These are phyloP conservation scores for Sinella curviseta DNA, from an alignment of 1,140 invertebrate species.

Conservation along the genomic window DNA sequence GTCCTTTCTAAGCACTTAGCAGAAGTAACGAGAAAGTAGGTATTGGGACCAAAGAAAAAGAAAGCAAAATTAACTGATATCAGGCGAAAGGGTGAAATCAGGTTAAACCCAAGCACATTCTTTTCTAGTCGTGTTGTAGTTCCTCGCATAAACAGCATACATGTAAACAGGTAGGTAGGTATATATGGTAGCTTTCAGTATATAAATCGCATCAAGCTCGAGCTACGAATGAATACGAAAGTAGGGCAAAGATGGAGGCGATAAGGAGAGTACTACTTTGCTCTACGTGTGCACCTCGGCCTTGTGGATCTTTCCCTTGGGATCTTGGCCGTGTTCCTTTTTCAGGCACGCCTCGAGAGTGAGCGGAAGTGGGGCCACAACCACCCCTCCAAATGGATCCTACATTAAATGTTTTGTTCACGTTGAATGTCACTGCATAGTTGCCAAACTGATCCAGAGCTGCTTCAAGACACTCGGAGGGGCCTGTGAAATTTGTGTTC, in stretches of 20 bases:
- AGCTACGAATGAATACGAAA: not conserved
- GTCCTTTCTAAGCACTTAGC: no score
- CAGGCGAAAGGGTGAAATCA: no score
- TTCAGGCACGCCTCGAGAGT: not conserved
- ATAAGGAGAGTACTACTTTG: not conserved
- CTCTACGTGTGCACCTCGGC: not conserved
- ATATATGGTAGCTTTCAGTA: not conserved
- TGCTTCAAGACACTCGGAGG: constrained; percentile 34
- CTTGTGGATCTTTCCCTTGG: not conserved
- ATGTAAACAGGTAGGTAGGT: no score
- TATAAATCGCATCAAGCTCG: not conserved
- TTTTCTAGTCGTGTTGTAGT: no score
- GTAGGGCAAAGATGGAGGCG: not conserved
- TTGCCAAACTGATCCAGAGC: not conserved
- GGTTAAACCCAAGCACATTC: no score
- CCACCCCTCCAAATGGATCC: constrained; percentile 39
- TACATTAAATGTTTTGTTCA: constrained; percentile 27
- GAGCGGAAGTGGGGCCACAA: not conserved
- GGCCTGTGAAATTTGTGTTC: constrained; percentile 26
- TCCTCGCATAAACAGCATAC: no score
- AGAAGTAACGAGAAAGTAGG: no score
- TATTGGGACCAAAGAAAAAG: no score
- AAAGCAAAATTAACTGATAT: no score
- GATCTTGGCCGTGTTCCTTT: not conserved
- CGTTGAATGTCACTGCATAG: constrained; percentile 28